A percentile compares a stretch with the other conserved stretches of the same genome.
Evolutionary conservation across 2,797 vertebrate species (phyloP).

Genomic region (Alectoris magna): DNA sequence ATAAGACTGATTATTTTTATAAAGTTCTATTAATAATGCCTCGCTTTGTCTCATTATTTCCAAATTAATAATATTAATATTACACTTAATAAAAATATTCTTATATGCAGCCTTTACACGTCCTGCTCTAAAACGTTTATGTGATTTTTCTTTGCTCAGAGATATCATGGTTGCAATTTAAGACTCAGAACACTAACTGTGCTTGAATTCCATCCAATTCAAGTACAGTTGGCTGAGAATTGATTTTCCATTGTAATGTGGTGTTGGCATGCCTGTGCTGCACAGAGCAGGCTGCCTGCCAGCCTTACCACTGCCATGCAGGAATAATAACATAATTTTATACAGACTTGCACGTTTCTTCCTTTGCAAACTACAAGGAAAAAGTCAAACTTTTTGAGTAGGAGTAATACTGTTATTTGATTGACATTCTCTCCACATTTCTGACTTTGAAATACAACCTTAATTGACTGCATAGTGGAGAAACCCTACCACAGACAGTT

Average conservation of each 20-base stretch:
- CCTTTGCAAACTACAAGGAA: not conserved
- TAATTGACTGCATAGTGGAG: not conserved
- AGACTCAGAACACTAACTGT: conserved; percentile 15
- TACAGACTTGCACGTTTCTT: conserved; percentile 23
- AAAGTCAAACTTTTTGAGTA: conserved; percentile 18
- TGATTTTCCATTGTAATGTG: conserved; percentile 54
- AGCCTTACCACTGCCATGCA: conserved; percentile 36
- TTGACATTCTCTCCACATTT: not conserved
- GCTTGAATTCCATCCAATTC: conserved; percentile 40
- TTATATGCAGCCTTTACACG: not conserved
- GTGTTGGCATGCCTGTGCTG: conserved; percentile 31
- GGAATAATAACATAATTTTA: conserved; percentile 11
- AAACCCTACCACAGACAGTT: not conserved
- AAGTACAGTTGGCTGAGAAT: conserved; percentile 45
- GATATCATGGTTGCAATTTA: not conserved
- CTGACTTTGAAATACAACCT: not conserved
- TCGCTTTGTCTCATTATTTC: conserved; percentile 15
- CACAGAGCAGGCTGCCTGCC: conserved; percentile 49
- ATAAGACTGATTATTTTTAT: not conserved
- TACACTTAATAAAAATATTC: not conserved
- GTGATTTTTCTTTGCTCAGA: conserved; percentile 21
- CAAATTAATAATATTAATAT: not conserved
- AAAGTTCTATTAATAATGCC: not conserved
- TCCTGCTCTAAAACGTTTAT: not conserved
- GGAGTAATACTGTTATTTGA: not conserved